Evolutionary conservation across 2,797 vertebrate genomes (phyloP), one percentile per base, ranked within the genome.

Genomic region (Labeo calbasu): DNA sequence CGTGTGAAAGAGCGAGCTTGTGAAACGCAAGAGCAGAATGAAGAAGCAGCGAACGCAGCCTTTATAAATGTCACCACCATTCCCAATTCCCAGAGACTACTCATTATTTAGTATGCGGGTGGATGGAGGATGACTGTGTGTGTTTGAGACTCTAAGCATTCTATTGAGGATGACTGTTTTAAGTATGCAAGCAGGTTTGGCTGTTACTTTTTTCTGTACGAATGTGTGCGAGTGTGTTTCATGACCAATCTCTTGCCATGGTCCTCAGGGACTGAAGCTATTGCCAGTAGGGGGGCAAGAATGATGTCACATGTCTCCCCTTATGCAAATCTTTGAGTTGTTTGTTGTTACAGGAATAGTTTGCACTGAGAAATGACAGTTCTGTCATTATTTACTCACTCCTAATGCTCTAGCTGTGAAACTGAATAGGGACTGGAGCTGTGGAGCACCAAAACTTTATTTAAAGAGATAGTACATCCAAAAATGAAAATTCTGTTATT

Each of bases 41-140:
- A 70, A 65, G 63, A 77, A 86, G 77, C 46, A 82, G 85, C 76
- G 71, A 71, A 78, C 59, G 59, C 68, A 83, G 91, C 91, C 90
- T 92, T 93, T 94, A 90, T 93, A 94, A 93, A 94, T 93, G 93
- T 92, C 90, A 81, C 71, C 53, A 65, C 40, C 28, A 82, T 71
- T 84, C 85, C 43, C 55, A 53, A 43, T 82, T 83, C 75, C 71
- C 70, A 83, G 59, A 66, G 76, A 87, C 77, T 78, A 82, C 43
- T 83, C 28, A 79, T 71, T 90, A 68, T 80, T 89, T 72, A 51
- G 59, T 73, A 72, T 78, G 86, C 40, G 85, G 80, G 68, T 89
- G 91, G 85, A 78, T 93, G 92, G 84, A 81, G 86, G 88, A 89
- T 77, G 69, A 40, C 48, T 25, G 55, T 57, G 15, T 70, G 78